Evolutionary conservation across 2,888 invertebrate genomes (phyloP), one percentile per base, ranked within the genome.

Genomic region (Drosophila setosimentum): DNA sequence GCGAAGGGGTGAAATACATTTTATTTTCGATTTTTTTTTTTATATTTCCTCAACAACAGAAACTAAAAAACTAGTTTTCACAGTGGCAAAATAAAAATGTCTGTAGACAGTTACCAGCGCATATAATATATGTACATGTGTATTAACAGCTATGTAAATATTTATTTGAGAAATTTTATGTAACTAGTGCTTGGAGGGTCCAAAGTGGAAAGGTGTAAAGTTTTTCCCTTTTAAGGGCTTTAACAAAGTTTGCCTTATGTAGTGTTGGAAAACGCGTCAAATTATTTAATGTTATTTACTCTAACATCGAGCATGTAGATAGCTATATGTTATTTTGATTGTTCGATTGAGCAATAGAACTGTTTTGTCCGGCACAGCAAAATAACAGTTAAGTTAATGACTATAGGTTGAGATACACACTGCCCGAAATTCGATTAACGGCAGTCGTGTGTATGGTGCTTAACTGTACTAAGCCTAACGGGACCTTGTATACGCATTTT

Each of bases 341-440:
- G 21, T 32, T 42, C 3, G 40, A 21, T 49, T 30, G 27, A 59
- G 48, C 59, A 65, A 55, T 45, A 60, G 24, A 49, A 48, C 10
- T 37, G 55, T 73, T 73, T 67, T 70, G 49, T 72, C 3, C 30
- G 16, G 10, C 27, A 24, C 57, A 50, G 45, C 42, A 42, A 16
- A 16, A 35, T 42, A 63, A 57, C 35, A 54, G 48, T 29, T 61
- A 59, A 62, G 35, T 40, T 63, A 66, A 73, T 78, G 63, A 67
- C 69, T 69, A 78, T n/a, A 55, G 66, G 73, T 59, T 48, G 48
- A 70, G 54, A 68, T 75, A 33, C n/a, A n/a, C n/a, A n/a, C n/a
- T n/a, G n/a, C n/a, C n/a, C n/a, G n/a, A n/a, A n/a, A n/a, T n/a
- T n/a, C n/a, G n/a, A n/a, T n/a, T n/a, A n/a, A n/a, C n/a, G n/a